These are phyloP conservation scores for Heliornis fulica DNA, from an alignment of 2,113 vertebrate species.

Conservation along the genomic window DNA sequence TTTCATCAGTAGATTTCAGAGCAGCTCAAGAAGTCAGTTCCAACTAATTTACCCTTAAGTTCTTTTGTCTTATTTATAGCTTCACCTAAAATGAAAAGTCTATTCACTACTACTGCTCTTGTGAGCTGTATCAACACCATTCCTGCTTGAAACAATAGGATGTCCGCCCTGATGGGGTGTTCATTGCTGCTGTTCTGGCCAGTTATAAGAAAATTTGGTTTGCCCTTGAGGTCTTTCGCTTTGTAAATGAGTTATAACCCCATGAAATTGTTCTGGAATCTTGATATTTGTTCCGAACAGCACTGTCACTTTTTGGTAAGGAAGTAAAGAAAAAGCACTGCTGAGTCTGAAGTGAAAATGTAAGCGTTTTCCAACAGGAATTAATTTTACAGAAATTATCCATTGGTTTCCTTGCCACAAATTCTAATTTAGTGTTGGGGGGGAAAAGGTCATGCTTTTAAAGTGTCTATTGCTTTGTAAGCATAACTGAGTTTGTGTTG, in stretches of 20 bases:
- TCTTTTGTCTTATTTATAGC: not conserved
- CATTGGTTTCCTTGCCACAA: not conserved
- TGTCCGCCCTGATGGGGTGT: not conserved
- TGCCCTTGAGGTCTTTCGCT: not conserved
- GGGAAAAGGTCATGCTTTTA: not conserved
- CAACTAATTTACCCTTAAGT: not conserved
- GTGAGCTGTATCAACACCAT: not conserved
- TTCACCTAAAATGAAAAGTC: not conserved
- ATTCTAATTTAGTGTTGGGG: not conserved
- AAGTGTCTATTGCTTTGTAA: not conserved
- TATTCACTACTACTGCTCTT: not conserved
- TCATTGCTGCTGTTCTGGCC: not conserved
- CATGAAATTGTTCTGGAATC: not conserved
- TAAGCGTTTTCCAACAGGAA: not conserved
- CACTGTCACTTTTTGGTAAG: constrained; percentile 13
- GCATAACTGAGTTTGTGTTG: not conserved
- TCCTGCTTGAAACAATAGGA: constrained; percentile 14
- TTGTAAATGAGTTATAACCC: not conserved
- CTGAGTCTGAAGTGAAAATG: constrained; percentile 8
- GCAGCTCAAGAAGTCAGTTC: not conserved
- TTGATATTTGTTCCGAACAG: not conserved
- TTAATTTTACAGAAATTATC: not conserved
- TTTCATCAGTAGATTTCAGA: constrained; percentile 26
- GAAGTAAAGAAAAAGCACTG: not conserved
- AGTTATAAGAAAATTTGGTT: not conserved